Evolutionary conservation across 2,797 vertebrate genomes (phyloP), one percentile per base, ranked within the genome.

Genomic region (Australoheros facetus): DNA sequence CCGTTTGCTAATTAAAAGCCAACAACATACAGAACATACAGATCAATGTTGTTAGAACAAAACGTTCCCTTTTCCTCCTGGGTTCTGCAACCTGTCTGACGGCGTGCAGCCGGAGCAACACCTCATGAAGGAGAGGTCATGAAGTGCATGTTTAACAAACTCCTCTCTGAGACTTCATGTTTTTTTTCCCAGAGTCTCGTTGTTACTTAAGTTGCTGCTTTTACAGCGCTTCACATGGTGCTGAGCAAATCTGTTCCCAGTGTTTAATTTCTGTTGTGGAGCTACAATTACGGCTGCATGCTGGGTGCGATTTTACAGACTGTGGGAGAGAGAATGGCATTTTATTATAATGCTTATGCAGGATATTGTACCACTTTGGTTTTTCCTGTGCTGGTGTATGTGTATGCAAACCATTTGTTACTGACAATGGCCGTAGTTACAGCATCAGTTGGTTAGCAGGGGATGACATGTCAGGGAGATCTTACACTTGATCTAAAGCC

Each of bases 291-390:
- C 39, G 16, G 84, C 83, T 69, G 17, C 88, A 79, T 58, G 87
- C 90, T 84, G 87, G 75, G 84, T 75, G 39, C 13, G 72, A 77
- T 89, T 94, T 94, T 91, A 93, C 89, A 90, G 87, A 93, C 91
- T 92, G 78, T 23, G 77, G 64, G 88, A 80, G 86, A 79, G 78
- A 88, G 70, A 87, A 81, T 54, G 66, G 75, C 66, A 73, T 82
- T 81, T 83, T 81, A 80, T 83, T 66, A 34, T 71, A 59, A 32
- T 60, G 69, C 58, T 90, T 83, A 83, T 83, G 53, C 80, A 81
- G 88, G 82, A 81, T 77, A 75, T 73, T 48, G 55, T 59, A 60
- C 73, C 80, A 73, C 76, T 73, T 60, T 23, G 26, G 11, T 76
- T 83, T 74, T 19, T 26, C 21, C 11, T 13, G n/a, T 34, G 55